Conservation (phyloP, 1,140 invertebrate genomes). For the Hypsibius dujardini region DNA sequence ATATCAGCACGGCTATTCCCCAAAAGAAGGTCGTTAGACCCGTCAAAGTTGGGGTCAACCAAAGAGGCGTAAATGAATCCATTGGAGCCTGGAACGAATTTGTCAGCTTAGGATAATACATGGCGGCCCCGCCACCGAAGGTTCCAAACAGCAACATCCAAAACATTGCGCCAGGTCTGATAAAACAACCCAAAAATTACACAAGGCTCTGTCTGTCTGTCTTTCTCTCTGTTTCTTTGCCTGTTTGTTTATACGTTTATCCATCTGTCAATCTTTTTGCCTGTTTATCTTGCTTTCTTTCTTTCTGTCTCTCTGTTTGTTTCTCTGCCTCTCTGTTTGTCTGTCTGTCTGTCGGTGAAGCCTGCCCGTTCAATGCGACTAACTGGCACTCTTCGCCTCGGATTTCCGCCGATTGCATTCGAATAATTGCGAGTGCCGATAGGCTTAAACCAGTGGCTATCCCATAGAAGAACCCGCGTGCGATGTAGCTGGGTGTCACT, state of each 20-base stretch:
- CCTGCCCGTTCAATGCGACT: no score
- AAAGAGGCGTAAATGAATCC: not conserved
- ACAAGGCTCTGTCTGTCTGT: not conserved
- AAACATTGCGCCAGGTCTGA: not conserved
- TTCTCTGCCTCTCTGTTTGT: no score
- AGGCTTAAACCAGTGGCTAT: not conserved
- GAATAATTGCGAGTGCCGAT: not conserved
- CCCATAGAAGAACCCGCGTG: not conserved
- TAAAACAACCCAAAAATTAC: not conserved
- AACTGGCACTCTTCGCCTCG: conserved; percentile 2
- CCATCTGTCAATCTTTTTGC: no score
- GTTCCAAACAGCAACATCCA: not conserved
- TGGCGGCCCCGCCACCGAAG: not conserved
- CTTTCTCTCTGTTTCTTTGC: no score
- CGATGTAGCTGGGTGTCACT: not conserved
- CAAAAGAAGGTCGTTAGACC: not conserved
- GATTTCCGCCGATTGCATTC: not conserved
- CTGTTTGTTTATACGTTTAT: no score
- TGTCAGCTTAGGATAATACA: conserved; percentile 1
- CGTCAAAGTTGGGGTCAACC: not conserved
- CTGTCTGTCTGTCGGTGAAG: no score
- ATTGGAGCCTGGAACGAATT: not conserved
- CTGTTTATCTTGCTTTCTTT: no score
- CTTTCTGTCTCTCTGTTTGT: no score
- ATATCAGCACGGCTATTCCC: not conserved